Base-by-base conservation (phyloP, 2,113 vertebrate genomes). In the Elephas maximus region DNA sequence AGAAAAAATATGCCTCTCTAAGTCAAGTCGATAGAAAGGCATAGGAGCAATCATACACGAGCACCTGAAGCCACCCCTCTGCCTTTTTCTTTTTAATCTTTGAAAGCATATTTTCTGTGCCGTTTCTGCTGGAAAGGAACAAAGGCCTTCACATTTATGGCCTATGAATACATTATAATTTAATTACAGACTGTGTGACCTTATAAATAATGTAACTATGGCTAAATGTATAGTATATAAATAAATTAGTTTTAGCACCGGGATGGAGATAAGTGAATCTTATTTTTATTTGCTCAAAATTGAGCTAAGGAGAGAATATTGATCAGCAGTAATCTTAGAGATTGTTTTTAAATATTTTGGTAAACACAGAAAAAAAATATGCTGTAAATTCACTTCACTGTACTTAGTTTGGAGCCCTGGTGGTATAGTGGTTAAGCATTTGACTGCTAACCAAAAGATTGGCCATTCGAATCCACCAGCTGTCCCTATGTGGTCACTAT, bases 271-370 rank as follows among this genome's bases (percentile, higher is more conserved):
- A 18, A 91, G 69, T 76, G 74, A 57, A 28, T 92, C 84, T 88
- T 96, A 41, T 69, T 90, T 73, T 88, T 85, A 20, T 83, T 86
- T 45, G 63, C 67, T 93, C 33, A 60, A 15, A 90, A 67, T 76
- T 94, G 33, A 95, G 33, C n/a, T 92, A 62, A 76, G 23, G 24
- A 94, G 45, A 90, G 53, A 94, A 41, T 92, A 63, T 88, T 73
- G 76, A 82, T 84, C 74, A 30, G 69, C 86, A 96, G 87, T 26
- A 63, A 83, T 76, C 62, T 60, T 91, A 51, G 93, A 84, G 63
- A 44, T 78, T 74, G 1, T 90, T n/a, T 90, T 93, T 96, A 95
- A 90, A 79, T 33, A 91, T 33, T 12, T 92, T 18, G 7, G 23
- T 85, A 76, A 88, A 82, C n/a, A 60, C 88, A 88, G 82, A 8